These are phyloP conservation scores for Adelphocoris suturalis DNA, from an alignment of 2,888 invertebrate genomes.

Conservation along the genomic window DNA sequence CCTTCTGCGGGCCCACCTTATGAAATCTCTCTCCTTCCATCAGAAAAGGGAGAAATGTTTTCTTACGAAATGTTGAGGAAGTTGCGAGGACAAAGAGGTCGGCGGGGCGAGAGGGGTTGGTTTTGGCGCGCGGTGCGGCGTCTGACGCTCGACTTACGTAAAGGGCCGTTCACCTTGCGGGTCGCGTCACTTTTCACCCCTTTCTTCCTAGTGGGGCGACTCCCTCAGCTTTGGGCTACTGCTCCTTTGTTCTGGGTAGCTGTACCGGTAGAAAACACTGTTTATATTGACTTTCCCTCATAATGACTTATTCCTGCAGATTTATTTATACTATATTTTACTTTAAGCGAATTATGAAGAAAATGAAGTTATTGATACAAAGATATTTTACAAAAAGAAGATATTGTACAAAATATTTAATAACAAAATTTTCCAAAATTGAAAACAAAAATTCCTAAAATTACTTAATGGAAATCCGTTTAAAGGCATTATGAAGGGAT, in stretches of 20 bases:
- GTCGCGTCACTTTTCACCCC: slow-evolving; percentile 22
- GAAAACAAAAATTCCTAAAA: no score
- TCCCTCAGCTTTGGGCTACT: neutral
- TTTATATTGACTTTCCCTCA: no score
- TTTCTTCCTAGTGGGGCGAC: neutral
- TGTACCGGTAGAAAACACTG: no score
- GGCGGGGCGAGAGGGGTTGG: neutral
- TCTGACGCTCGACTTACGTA: slow-evolving; percentile 34
- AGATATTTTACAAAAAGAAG: no score
- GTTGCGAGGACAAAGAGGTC: neutral
- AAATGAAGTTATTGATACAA: no score
- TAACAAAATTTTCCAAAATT: no score
- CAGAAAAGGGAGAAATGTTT: slow-evolving; percentile 31
- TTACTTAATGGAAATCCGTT: no score
- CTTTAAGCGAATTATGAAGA: no score
- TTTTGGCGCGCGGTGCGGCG: slow-evolving; percentile 27
- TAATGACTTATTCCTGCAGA: no score
- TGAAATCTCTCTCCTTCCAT: neutral
- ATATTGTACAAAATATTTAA: no score
- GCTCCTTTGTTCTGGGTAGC: neutral
- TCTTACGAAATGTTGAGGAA: slow-evolving; percentile 24
- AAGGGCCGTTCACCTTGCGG: slow-evolving; percentile 26
- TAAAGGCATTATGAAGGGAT: no score
- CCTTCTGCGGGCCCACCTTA: neutral
- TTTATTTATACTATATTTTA: no score